Evolutionary conservation across 2,797 vertebrate species (phyloP).

Genomic region (Acipenser transmontanus): DNA sequence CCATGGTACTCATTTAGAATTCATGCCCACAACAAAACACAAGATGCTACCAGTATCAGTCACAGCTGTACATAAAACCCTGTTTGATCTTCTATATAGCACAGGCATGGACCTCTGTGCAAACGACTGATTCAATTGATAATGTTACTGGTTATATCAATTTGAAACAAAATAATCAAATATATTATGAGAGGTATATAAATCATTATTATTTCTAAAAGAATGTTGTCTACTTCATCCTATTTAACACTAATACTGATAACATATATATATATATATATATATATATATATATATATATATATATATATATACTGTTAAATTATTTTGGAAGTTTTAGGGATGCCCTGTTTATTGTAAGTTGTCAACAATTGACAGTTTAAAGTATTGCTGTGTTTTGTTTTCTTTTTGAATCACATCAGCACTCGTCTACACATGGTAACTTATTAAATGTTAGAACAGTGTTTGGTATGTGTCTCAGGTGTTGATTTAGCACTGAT

Average conservation of each 20-base stretch:
- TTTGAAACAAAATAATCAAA: conserved; percentile 6
- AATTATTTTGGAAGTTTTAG: too few relatives aligned
- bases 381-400: too few relatives aligned
- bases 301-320: background rate
- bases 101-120: background rate
- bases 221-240: background rate
- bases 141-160: background rate
- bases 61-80: too few relatives aligned
- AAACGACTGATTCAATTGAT: background rate
- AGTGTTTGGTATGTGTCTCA: conserved; percentile 27
- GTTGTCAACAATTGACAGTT: too few relatives aligned
- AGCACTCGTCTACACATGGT: too few relatives aligned
- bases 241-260: too few relatives aligned
- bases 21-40: too few relatives aligned
- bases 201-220: too few relatives aligned
- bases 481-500: conserved; percentile 49
- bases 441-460: conserved; percentile 30
- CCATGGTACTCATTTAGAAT: conserved; percentile 1
- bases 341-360: too few relatives aligned
- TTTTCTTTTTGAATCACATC: too few relatives aligned
- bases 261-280: conserved; percentile 11
- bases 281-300: conserved; percentile 7
- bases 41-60: too few relatives aligned
- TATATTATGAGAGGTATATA: conserved; percentile 8
- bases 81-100: background rate